A percentile compares a stretch with the other conserved stretches of the same genome.
Evolutionary conservation across 2,888 invertebrate species (phyloP).

Genomic region (Gonocerus acuteangulatus): DNA sequence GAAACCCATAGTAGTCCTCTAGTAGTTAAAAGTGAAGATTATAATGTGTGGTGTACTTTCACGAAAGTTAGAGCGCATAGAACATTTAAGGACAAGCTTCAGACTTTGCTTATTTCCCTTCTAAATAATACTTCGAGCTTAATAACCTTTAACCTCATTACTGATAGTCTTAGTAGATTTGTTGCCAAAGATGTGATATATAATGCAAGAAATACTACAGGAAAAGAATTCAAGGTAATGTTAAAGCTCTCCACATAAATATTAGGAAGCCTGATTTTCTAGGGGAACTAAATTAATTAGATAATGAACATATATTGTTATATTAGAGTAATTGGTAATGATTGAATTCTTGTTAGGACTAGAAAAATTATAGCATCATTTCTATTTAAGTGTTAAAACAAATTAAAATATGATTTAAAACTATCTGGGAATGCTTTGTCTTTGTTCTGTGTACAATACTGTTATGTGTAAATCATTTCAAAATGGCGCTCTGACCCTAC

Average conservation of each 20-base stretch:
- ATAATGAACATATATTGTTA: too few species aligned
- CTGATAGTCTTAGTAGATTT: conserved; percentile 51
- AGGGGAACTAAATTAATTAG: too few species aligned
- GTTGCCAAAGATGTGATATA: conserved; percentile 49
- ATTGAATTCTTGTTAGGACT: too few species aligned
- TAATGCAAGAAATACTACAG: conserved; percentile 42
- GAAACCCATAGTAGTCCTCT: neutral
- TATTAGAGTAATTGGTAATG: too few species aligned
- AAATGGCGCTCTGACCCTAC: too few species aligned
- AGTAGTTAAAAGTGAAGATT: conserved; percentile 15
- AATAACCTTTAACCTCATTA: conserved; percentile 54
- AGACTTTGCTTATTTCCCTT: conserved; percentile 48
- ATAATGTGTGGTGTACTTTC: conserved; percentile 53
- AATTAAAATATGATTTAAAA: too few species aligned
- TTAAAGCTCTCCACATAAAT: neutral
- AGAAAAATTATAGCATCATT: too few species aligned
- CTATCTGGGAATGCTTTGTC: too few species aligned
- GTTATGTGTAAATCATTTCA: too few species aligned
- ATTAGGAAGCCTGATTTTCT: too few species aligned
- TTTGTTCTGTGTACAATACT: too few species aligned
- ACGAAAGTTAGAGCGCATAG: conserved; percentile 50
- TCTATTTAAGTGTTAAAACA: too few species aligned
- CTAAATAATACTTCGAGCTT: conserved; percentile 47
- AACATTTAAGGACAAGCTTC: conserved; percentile 49
- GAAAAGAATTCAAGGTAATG: conserved; percentile 45